Evolutionary conservation across 2,797 vertebrate genomes (phyloP), one percentile per base, ranked within the genome.

Genomic region (Odontamblyopus lacepedii): DNA sequence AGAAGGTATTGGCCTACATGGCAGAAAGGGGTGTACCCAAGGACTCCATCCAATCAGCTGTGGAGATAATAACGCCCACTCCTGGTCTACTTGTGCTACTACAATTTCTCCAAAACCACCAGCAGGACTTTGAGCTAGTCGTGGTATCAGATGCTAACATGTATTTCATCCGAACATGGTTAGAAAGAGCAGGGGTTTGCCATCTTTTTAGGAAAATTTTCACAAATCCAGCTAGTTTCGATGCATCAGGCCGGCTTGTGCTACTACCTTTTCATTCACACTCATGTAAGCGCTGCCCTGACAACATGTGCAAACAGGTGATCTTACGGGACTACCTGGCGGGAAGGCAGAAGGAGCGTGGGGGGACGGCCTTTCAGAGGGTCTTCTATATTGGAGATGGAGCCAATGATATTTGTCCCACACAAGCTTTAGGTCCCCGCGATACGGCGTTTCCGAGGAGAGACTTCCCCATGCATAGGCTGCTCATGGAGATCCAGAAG

Each of bases 291-390:
- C 78, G 85, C 23, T 99, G 97, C 85, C 97, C 97, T 0, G 86
- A 94, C 76, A 98, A 98, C 91, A 97, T 98, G 97, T 99, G 97
- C 92, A 98, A 98, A 83, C 94, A 96, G 86, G 94, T 92, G 32
- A 95, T 96, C 81, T 90, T 98, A 0, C 84, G 85, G 0, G 96
- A 98, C 11, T 98, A 97, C 88, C 83, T 97, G 84, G 86, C 84
- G 0, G 78, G 84, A 69, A 85, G 96, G 26, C 91, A 94, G 15
- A 92, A 87, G 70, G 94, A 97, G 73, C 89, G 83, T 0, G 94
- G 94, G 0, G 89, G 88, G n/a, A 8, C 35, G 3, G 86, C 95
- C 38, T 98, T 97, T 69, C 94, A 95, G 83, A 92, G 92, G 61
- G 91, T 98, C 0, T 94, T 97, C 83, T 99, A 98, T 61, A 90